Base-by-base conservation (phyloP, 2,113 vertebrate species). In the Anolis carolinensis region DNA sequence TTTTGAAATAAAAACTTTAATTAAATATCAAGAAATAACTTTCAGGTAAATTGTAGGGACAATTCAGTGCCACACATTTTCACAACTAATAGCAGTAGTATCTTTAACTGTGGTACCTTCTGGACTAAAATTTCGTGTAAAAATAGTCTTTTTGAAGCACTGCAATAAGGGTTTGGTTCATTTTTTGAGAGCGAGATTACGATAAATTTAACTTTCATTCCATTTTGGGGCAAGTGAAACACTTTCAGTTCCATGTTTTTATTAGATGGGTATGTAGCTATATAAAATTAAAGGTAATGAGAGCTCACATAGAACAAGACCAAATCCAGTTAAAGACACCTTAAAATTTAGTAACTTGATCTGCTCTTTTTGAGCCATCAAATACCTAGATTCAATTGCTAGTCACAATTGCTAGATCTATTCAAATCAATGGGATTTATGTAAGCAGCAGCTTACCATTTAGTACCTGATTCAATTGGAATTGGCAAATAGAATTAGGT, bases 181-280 rank as follows among this genome's bases (percentile, higher is more conserved):
- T 1, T 0, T 86, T 86, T 34, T 80, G 27, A 23, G 65, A 10
- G 1, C 1, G 18, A 16, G 8, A 4, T 4, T 20, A 80, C 67
- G 68, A 18, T 3, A 0, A 2, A 0, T 0, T 1, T 36, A 34
- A 70, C 34, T 20, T 20, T 0, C 1, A 2, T 2, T 0, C 5
- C 32, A 36, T 0, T 6, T 77, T 76, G 13, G 32, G 67, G 73
- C 34, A 67, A 62, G 27, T 5, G 18, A 21, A 30, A 21, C 68
- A 1, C 0, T 0, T 62, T 70, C 83, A 34, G 10, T 63, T 25
- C 20, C 36, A 32, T 36, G 25, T 21, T 34, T 36, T 63, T 23
- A 36, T n/a, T 62, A 18, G 18, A 20, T 62, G 62, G 25, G 23
- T 48, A 48, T 48, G 23, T 11, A 48, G 3, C 2, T 74, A 79